Evolutionary conservation across 1,140 invertebrate genomes (phyloP).

Genomic region (Mizuhopecten yessoensis): DNA sequence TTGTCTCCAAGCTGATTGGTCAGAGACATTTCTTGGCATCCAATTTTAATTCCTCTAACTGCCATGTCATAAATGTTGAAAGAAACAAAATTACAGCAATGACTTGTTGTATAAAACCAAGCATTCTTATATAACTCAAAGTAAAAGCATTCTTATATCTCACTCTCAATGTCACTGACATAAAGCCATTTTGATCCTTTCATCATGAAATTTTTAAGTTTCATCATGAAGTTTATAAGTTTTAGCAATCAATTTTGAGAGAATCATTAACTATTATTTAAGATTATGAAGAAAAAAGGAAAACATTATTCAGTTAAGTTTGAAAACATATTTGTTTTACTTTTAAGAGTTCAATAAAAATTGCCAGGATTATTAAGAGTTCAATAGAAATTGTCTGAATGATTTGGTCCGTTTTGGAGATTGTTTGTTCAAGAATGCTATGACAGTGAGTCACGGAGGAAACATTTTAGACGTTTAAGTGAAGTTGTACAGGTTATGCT

Average conservation of each 20-base stretch:
- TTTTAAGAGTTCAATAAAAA: no score
- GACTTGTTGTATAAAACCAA: no score
- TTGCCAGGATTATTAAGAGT: neutral
- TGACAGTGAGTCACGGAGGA: neutral
- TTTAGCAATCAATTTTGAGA: neutral
- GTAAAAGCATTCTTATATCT: no score
- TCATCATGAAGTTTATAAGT: neutral
- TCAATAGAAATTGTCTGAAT: neutral
- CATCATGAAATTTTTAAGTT: neutral
- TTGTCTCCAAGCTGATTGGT: slow-evolving; percentile 20
- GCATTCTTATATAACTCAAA: no score
- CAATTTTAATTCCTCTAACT: slow-evolving; percentile 17
- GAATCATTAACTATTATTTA: neutral
- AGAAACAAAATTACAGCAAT: neutral
- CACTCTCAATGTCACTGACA: neutral
- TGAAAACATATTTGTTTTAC: no score
- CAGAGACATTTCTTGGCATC: slow-evolving; percentile 5
- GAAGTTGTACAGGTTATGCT: neutral
- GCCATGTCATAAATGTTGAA: neutral
- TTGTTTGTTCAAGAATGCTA: neutral
- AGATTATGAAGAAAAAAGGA: no score
- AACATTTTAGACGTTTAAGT: neutral
- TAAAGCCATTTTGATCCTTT: neutral
- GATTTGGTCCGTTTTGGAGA: neutral
- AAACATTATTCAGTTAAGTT: no score